A percentile compares a stretch with the other conserved stretches of the same genome.
Conservation (phyloP, 1,140 invertebrate species). For the Melipona quadrifasciata region DNA sequence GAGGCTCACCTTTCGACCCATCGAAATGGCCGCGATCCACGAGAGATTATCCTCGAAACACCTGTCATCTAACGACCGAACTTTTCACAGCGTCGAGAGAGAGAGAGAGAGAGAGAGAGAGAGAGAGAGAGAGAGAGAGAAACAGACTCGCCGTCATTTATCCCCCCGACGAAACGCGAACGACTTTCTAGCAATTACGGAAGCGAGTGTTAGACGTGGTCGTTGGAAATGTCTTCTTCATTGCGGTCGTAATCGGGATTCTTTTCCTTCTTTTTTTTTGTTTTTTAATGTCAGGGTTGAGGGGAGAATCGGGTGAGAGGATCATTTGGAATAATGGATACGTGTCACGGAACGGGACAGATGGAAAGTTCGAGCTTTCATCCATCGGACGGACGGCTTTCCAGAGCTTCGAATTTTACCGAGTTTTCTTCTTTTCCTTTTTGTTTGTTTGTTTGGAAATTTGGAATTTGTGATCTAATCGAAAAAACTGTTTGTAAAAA, state of each 20-base stretch:
- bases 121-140: background rate
- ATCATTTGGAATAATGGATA: constrained; percentile 2
- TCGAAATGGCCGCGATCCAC: constrained; percentile 8
- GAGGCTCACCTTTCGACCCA: constrained; percentile 33
- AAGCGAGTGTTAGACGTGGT: background rate
- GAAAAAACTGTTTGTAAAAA: no score
- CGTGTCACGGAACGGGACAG: background rate
- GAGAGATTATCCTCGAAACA: constrained; percentile 30
- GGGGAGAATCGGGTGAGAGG: background rate
- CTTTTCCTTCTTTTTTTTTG: background rate
- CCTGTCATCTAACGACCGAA: constrained; percentile 47
- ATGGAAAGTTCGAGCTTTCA: background rate
- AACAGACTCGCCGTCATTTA: constrained; percentile 18
- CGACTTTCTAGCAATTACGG: constrained; percentile 46
- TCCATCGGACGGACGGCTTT: background rate
- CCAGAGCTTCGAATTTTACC: background rate
- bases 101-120: no score
- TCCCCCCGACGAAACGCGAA: constrained; percentile 12
- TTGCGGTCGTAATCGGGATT: background rate
- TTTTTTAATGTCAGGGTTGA: background rate
- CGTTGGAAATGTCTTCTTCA: background rate
- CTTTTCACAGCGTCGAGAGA: constrained; percentile 1
- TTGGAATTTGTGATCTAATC: background rate
- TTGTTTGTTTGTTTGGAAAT: background rate
- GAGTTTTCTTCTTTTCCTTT: no score